Evolutionary conservation across 2,797 vertebrate species (phyloP), one percentile per base, ranked within the genome.

Genomic region (Myripristis jacobus): DNA sequence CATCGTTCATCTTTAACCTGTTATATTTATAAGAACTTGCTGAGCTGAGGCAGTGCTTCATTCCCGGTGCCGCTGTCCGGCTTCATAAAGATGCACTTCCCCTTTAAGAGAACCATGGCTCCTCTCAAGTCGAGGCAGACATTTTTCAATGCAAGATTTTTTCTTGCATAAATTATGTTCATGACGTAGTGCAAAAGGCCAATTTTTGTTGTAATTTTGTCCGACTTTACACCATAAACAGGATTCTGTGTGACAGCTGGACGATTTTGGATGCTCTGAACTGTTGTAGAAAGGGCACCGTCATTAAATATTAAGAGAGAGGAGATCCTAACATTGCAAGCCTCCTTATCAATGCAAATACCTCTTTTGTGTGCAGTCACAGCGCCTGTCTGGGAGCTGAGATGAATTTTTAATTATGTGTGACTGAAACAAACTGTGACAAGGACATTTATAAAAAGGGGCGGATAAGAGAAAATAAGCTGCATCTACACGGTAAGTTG

Each of bases 111-210:
- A 72, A 84, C 89, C 92, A 91, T 90, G 88, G 85, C 93, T 91
- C 91, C 94, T 89, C 95, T 92, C 89, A 87, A 90, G 93, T 92
- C 92, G 76, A 86, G 91, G 92, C 89, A 89, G 91, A 92, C 93
- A 94, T 94, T 94, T 95, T 95, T 94, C 94, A 94, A 94, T 95
- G 96, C 95, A 94, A 96, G 95, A 94, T 95, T 96, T 93, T 90
- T 93, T 84, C 94, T 95, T 96, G 97, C 96, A 98, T 98, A 98
- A 98, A 98, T 98, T 98, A 98, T 98, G 97, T 94, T 98, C 95
- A 97, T 98, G 96, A 98, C 97, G 97, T 97, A 97, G 96, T 96
- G 94, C 93, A 94, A 95, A 96, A 96, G 94, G 95, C 93, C 93
- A 95, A 92, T 94, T 95, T n/a, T 95, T 93, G 88, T 92, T 92